Conservation (phyloP, 2,888 invertebrate genomes). For the Trisateles emortualis region DNA sequence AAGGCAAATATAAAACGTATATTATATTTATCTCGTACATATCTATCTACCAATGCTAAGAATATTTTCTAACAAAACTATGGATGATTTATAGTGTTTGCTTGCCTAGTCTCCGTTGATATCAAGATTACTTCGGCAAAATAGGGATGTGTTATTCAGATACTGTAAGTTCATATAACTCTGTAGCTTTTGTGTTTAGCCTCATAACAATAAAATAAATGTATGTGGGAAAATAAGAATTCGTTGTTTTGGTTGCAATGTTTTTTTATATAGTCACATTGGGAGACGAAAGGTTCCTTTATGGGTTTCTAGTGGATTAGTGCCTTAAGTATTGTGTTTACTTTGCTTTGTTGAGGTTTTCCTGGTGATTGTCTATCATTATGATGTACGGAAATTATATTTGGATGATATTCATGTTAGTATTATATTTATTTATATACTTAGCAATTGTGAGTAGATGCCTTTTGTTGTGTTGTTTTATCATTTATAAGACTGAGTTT, state of each 20-base stretch:
- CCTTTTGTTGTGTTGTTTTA: too few relatives aligned
- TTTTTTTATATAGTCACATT: conserved; percentile 41
- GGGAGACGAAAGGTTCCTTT: conserved; percentile 31
- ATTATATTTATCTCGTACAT: conserved; percentile 2
- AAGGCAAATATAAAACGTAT: conserved; percentile 1
- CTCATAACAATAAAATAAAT: conserved; percentile 51
- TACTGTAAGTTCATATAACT: conserved; percentile 37
- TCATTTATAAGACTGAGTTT: too few relatives aligned
- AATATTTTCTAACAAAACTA: conserved; percentile 48
- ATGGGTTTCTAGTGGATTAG: conserved; percentile 33
- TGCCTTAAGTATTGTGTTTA: conserved; percentile 30
- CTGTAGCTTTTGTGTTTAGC: conserved; percentile 46
- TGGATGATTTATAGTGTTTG: conserved; percentile 67
- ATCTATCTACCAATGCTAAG: conserved; percentile 40
- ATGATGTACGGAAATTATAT: conserved; percentile 24
- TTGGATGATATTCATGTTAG: conserved; percentile 10
- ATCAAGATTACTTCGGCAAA: conserved; percentile 54
- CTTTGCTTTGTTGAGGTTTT: conserved; percentile 15
- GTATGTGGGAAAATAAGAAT: conserved; percentile 38
- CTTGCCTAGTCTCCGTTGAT: conserved; percentile 48
- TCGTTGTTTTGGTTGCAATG: conserved; percentile 46
- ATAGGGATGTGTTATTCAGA: conserved; percentile 50
- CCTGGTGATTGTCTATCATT: conserved; percentile 20
- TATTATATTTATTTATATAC: neutral
- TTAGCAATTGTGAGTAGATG: neutral